A percentile compares a stretch with the other conserved stretches of the same genome.
phyloP scores from a whole-genome alignment of 2,888 invertebrate genomes.

The Papilio gigon region DNA sequence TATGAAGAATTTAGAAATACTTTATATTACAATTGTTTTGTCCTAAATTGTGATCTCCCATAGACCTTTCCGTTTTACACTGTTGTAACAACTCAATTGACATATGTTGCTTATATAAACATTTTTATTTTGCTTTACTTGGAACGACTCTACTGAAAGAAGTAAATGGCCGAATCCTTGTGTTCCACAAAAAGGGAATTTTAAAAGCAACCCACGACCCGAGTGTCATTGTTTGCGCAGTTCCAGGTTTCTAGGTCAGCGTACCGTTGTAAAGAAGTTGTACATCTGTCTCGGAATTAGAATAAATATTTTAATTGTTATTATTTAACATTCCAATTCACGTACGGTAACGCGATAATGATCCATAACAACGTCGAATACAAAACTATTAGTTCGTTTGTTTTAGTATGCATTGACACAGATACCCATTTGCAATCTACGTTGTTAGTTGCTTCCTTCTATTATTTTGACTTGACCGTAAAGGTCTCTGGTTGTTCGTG shows the following conservation, averaged over 20 bases:
- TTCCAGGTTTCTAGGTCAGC: slow-evolving; percentile 34
- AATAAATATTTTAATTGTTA: slow-evolving; percentile 27
- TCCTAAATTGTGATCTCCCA: no score
- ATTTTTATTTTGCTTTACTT: no score
- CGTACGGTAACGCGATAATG: slow-evolving; percentile 22
- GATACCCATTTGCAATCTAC: slow-evolving; percentile 51
- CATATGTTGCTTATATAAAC: no score
- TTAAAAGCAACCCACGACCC: slow-evolving; percentile 14
- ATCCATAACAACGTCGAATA: slow-evolving; percentile 52
- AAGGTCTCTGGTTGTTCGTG: slow-evolving; percentile 4
- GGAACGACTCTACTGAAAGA: background rate
- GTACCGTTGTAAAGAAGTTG: slow-evolving; percentile 22
- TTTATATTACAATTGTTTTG: no score
- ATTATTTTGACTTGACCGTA: slow-evolving; percentile 42
- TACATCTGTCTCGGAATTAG: slow-evolving; percentile 6
- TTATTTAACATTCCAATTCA: slow-evolving; percentile 32
- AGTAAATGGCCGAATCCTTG: slow-evolving; percentile 4
- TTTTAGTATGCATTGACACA: slow-evolving; percentile 58
- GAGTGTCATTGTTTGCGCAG: slow-evolving; percentile 17
- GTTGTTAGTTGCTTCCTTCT: slow-evolving; percentile 50
- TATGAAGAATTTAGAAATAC: no score
- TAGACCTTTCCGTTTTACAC: no score
- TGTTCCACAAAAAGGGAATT: slow-evolving; percentile 28
- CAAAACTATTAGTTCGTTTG: slow-evolving; percentile 55
- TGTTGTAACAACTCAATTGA: background rate